These are phyloP conservation scores for Cryptus viduatorius DNA, from an alignment of 2,888 invertebrate species.

Conservation along the genomic window DNA sequence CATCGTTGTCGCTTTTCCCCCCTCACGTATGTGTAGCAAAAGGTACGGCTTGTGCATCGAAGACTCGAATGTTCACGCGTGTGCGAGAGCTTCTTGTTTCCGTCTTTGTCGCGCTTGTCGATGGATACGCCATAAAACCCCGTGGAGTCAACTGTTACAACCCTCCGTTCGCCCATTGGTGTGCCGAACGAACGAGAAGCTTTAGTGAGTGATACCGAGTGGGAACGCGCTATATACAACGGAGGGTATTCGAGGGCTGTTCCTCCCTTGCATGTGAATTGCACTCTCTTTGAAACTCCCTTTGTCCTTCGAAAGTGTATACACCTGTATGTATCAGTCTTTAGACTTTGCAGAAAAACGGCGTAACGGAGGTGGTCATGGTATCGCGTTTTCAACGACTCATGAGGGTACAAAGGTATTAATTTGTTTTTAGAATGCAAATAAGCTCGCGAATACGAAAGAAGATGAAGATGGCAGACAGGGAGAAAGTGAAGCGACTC, in stretches of 20 bases:
- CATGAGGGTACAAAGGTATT: not conserved
- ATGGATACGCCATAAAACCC: conserved; percentile 78
- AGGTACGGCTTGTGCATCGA: conserved; percentile 18
- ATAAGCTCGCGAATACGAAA: conserved; percentile 1
- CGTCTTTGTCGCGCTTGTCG: conserved; percentile 75
- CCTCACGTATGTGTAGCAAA: not conserved
- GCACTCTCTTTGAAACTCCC: conserved; percentile 35
- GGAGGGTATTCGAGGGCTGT: conserved; percentile 54
- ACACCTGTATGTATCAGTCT: not conserved
- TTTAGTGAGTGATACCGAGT: conserved; percentile 59
- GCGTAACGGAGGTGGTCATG: not conserved
- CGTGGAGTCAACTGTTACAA: conserved; percentile 77
- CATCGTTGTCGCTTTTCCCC: conserved; percentile 41
- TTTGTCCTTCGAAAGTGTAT: conserved; percentile 18
- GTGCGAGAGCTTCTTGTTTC: conserved; percentile 49
- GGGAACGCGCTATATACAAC: conserved; percentile 47
- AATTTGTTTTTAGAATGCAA: conserved; percentile 21
- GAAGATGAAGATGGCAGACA: conserved; percentile 25
- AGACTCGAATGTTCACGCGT: conserved; percentile 33
- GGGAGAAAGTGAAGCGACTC: conserved; percentile 5
- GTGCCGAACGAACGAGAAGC: conserved; percentile 55
- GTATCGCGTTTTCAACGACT: conserved; percentile 15
- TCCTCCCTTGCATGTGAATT: conserved; percentile 44
- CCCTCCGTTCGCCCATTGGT: conserved; percentile 73
- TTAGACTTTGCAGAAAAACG: conserved; percentile 28